phyloP scores from a whole-genome alignment of 2,888 invertebrate genomes.

The Horisme vitalbata region DNA sequence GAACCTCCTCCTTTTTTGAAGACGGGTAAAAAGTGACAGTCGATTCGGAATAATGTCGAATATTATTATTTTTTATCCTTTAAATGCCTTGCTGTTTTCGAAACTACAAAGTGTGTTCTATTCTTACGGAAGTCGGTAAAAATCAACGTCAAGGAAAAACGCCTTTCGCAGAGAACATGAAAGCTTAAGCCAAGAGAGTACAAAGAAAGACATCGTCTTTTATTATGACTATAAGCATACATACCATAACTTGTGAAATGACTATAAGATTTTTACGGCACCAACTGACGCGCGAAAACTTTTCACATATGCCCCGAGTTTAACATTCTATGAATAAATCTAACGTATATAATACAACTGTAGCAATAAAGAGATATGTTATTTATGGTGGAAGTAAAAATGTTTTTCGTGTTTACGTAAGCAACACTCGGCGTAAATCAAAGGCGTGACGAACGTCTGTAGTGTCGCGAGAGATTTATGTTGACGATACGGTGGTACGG shows the following conservation, averaged over 20 bases:
- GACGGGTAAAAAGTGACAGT: no score
- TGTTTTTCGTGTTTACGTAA: slow-evolving; percentile 50
- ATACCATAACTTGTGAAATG: slow-evolving; percentile 10
- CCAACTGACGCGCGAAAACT: slow-evolving; percentile 29
- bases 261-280: slow-evolving; percentile 27
- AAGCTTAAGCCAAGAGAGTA: no score
- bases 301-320: slow-evolving; percentile 28
- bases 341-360: slow-evolving; percentile 39
- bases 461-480: neutral
- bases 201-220: slow-evolving; percentile 15
- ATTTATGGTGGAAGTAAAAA: slow-evolving; percentile 51
- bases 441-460: slow-evolving; percentile 26
- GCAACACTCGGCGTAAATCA: slow-evolving; percentile 45
- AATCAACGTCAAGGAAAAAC: no score
- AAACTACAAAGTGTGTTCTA: no score
- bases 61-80: no score
- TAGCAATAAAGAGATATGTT: slow-evolving; percentile 48
- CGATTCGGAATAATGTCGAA: no score
- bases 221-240: slow-evolving; percentile 8
- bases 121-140: no score
- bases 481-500: neutral
- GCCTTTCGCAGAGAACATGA: no score
- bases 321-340: slow-evolving; percentile 51
- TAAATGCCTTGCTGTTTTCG: no score
- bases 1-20: no score